These are phyloP conservation scores for Sminthurinus aureus DNA, from an alignment of 2,888 invertebrate species.

Conservation along the genomic window DNA sequence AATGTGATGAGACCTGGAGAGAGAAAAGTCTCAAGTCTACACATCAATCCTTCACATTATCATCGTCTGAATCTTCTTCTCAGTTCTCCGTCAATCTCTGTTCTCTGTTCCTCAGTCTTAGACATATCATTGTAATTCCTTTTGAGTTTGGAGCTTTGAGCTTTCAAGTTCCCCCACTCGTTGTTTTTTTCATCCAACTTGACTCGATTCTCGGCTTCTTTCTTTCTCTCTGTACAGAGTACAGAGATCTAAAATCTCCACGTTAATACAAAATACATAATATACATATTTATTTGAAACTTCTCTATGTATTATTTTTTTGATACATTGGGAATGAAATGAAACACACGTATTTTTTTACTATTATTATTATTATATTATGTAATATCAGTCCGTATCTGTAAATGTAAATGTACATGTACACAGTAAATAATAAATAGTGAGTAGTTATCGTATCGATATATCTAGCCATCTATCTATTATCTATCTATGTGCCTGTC, in stretches of 20 bases:
- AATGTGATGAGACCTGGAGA: constrained; percentile 45
- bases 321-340: background rate
- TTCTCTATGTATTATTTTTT: background rate
- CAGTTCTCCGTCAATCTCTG: constrained; percentile 6
- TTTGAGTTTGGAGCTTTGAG: background rate
- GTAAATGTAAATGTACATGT: background rate
- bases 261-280: background rate
- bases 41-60: constrained; percentile 40
- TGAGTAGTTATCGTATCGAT: too few relatives aligned
- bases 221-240: background rate
- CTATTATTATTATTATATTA: too few relatives aligned
- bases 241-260: background rate
- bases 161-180: too few relatives aligned
- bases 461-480: too few relatives aligned
- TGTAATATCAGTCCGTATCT: too few relatives aligned
- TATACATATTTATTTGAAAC: too few relatives aligned
- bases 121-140: constrained; percentile 33
- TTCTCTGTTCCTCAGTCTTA: constrained; percentile 7
- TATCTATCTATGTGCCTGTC: too few relatives aligned
- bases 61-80: constrained; percentile 25
- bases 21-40: constrained; percentile 7
- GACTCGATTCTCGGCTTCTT: background rate
- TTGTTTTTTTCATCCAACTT: constrained; percentile 9
- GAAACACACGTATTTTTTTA: too few relatives aligned
- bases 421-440: too few relatives aligned